phyloP scores from a whole-genome alignment of 2,113 vertebrate species.

The Emberiza fucata region DNA sequence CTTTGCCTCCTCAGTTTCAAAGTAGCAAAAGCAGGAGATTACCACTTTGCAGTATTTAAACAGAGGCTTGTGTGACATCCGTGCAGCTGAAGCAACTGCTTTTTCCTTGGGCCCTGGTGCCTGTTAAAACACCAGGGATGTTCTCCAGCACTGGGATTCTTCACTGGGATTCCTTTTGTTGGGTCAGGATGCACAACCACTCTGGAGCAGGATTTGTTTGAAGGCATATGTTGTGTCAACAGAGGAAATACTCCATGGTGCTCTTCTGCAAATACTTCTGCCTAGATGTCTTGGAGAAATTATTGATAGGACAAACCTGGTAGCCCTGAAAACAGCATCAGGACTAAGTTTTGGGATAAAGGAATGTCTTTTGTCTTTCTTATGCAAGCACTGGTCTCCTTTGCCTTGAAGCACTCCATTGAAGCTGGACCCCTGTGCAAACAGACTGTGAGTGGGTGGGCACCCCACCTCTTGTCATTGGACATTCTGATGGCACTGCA shows the following conservation, averaged over 20 bases:
- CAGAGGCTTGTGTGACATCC: constrained; percentile 15
- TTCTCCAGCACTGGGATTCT: neutral
- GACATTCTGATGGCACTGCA: neutral
- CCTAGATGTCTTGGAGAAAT: neutral
- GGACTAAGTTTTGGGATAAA: neutral
- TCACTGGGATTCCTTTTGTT: neutral
- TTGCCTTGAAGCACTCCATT: neutral
- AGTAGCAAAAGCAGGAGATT: constrained; percentile 63
- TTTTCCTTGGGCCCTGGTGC: neutral
- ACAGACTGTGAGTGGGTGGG: neutral
- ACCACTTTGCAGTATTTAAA: constrained; percentile 27
- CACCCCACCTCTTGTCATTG: neutral
- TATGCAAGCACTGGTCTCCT: neutral
- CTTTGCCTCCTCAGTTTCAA: constrained; percentile 56
- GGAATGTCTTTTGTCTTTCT: neutral
- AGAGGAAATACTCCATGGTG: neutral
- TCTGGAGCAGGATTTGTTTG: neutral
- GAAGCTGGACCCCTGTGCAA: neutral
- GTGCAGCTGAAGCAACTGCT: neutral
- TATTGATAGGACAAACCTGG: neutral
- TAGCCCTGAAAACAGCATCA: neutral
- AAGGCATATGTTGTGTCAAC: too few species aligned
- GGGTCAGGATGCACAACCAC: neutral
- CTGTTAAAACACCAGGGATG: neutral
- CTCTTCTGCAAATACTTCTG: neutral